These are phyloP conservation scores for Mohoua ochrocephala DNA, from an alignment of 2,113 vertebrate species.

Conservation along the genomic window DNA sequence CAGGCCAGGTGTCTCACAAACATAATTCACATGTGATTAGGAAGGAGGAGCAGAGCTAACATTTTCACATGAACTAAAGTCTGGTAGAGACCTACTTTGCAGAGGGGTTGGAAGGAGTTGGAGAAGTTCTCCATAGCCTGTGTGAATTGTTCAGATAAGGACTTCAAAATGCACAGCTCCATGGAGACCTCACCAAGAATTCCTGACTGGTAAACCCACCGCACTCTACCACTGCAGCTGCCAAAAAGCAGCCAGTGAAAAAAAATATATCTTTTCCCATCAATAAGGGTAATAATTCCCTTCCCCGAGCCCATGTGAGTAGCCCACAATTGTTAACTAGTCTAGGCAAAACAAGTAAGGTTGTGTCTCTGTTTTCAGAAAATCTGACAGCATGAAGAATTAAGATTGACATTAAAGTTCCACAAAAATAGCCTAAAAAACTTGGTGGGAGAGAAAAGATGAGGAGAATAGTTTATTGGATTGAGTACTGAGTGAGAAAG, in stretches of 20 bases:
- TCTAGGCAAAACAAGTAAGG: background rate
- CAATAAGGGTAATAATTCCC: background rate
- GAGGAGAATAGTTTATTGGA: background rate
- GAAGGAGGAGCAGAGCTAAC: background rate
- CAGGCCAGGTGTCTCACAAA: background rate
- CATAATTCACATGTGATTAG: rapidly evolving
- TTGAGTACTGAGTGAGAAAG: background rate
- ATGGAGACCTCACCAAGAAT: background rate
- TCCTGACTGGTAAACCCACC: background rate
- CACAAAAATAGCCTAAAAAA: background rate
- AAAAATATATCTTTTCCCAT: background rate
- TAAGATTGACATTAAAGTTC: background rate
- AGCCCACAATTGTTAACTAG: background rate
- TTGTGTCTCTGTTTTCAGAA: background rate
- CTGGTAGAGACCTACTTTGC: background rate
- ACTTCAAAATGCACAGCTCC: background rate
- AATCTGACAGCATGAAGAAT: slow-evolving; percentile 13
- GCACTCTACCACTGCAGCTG: background rate
- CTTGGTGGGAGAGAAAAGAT: background rate
- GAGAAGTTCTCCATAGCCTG: background rate
- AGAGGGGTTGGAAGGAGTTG: background rate
- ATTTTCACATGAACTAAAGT: rapidly evolving
- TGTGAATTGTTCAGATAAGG: background rate
- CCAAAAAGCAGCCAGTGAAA: background rate
- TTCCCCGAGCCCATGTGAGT: background rate